Conservation (phyloP, 2,113 vertebrate species). For the Sapajus apella region DNA sequence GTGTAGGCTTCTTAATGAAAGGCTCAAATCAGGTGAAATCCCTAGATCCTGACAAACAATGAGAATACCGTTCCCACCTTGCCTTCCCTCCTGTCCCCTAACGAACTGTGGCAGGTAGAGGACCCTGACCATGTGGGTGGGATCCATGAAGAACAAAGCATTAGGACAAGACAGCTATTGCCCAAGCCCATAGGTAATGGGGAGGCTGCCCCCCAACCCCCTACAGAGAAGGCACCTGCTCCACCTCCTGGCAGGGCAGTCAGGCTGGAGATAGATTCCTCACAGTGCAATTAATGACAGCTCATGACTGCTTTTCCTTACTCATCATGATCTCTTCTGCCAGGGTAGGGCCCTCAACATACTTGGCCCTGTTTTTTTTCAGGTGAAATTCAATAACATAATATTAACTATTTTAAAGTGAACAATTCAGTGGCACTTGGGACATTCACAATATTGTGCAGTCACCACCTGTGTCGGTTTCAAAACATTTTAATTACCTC, state of each 20-base stretch:
- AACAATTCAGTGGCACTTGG: too few relatives aligned
- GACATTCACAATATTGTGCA: neutral
- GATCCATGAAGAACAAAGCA: slow-evolving; percentile 81
- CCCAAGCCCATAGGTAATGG: fast-evolving
- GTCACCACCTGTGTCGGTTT: neutral
- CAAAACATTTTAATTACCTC: too few relatives aligned
- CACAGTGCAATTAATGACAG: slow-evolving; percentile 76
- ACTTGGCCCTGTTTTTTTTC: neutral
- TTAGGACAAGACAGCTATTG: slow-evolving; percentile 60
- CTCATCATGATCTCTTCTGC: neutral
- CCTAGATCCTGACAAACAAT: slow-evolving; percentile 33
- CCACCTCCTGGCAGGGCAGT: neutral
- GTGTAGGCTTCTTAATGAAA: slow-evolving; percentile 61
- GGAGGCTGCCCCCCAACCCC: neutral
- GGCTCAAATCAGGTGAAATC: slow-evolving; percentile 49
- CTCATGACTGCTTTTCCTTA: slow-evolving; percentile 15
- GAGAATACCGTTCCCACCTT: neutral
- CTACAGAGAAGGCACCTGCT: neutral
- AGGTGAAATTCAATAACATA: neutral
- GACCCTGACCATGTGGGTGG: slow-evolving; percentile 49
- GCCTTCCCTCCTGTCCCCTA: slow-evolving; percentile 33
- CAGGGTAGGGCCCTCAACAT: too few relatives aligned
- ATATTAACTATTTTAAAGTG: neutral
- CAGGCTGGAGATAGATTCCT: slow-evolving; percentile 75
- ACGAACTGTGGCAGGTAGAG: slow-evolving; percentile 52